A percentile compares a stretch with the other conserved stretches of the same genome.
phyloP scores from a whole-genome alignment of 2,113 vertebrate species.

The Spermophilus dauricus region DNA sequence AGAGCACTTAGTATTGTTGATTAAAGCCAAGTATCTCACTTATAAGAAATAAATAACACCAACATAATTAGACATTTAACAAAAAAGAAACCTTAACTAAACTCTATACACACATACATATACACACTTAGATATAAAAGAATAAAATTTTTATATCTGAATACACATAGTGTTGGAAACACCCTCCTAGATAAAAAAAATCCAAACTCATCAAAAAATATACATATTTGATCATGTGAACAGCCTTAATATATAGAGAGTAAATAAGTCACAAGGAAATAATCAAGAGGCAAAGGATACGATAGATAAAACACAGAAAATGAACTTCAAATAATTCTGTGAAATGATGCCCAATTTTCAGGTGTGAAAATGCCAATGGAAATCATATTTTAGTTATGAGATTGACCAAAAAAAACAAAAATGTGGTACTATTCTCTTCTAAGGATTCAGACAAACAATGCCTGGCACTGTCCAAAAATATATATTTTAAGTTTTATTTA shows the following conservation, averaged over 20 bases:
- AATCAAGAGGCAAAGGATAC: neutral
- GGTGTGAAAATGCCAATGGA: neutral
- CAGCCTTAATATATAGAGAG: neutral
- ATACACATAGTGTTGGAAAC: neutral
- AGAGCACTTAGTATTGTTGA: neutral
- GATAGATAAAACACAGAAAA: neutral
- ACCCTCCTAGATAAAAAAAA: neutral
- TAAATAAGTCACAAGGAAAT: neutral
- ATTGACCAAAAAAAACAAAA: neutral
- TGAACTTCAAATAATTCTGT: neutral
- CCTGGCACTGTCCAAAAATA: neutral
- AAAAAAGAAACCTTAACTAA: neutral
- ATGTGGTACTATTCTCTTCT: neutral
- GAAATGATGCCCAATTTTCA: neutral
- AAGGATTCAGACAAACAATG: neutral
- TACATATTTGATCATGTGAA: neutral
- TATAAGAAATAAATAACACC: neutral
- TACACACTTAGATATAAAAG: neutral
- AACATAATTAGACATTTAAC: neutral
- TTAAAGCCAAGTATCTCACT: neutral
- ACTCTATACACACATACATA: accelerated
- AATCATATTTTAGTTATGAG: neutral
- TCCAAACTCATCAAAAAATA: neutral
- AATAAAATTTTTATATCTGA: neutral
- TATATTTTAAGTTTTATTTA: neutral